Percentiles rank a stretch among this genome's conserved stretches.
Conservation (phyloP, 2,113 vertebrate species). For the Mustela lutreola region DNA sequence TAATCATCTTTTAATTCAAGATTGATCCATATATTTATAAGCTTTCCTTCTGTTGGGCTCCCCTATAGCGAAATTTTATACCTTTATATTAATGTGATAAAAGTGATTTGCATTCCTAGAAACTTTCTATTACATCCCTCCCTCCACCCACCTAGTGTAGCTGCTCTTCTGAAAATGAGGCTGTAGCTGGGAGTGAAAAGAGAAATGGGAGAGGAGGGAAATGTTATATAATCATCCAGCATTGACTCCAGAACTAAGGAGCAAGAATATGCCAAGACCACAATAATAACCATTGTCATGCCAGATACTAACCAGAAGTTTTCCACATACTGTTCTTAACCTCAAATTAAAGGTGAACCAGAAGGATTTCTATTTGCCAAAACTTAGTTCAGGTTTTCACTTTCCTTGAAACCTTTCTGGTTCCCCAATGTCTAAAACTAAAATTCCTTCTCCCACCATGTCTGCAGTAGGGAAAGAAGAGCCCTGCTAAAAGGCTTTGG, state of each 20-base stretch:
- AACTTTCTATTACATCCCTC: neutral
- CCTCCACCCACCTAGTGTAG: neutral
- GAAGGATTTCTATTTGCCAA: constrained; percentile 82
- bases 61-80: neutral
- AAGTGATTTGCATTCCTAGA: constrained; percentile 45
- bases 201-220: neutral
- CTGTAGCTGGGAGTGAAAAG: constrained; percentile 24
- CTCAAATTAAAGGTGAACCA: constrained; percentile 80
- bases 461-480: constrained; percentile 24
- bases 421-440: neutral
- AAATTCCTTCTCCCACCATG: neutral
- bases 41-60: constrained; percentile 4
- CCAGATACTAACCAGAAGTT: constrained; percentile 85
- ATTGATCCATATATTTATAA: constrained; percentile 17
- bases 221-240: constrained; percentile 64
- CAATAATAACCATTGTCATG: constrained; percentile 76
- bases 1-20: constrained; percentile 20
- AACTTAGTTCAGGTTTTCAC: constrained; percentile 78
- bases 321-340: constrained; percentile 80
- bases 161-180: constrained; percentile 49
- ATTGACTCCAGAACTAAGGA: constrained; percentile 72
- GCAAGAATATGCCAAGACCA: constrained; percentile 77
- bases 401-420: constrained; percentile 65
- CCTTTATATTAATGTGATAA: constrained; percentile 3
- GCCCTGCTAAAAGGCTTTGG: constrained; percentile 19